Evolutionary conservation across 2,888 invertebrate species (phyloP), one percentile per base, ranked within the genome.

Genomic region (Eumerus sabulonum): DNA sequence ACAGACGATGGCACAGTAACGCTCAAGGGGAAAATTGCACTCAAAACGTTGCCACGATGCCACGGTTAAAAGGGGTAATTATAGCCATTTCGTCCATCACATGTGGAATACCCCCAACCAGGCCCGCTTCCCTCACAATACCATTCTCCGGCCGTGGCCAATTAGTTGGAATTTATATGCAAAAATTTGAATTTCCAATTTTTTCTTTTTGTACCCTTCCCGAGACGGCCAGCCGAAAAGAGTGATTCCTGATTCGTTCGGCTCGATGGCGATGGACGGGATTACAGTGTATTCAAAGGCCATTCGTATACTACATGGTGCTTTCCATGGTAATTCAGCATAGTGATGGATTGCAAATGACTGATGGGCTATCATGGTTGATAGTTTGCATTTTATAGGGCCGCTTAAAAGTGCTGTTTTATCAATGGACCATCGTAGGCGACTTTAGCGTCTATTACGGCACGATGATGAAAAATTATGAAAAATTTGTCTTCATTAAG

Each of bases 121-220:
- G 47, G 64, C 71, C 53, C 59, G 59, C 70, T 63, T 38, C n/a
- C n/a, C 36, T 47, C 47, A 57, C 48, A 50, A 57, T n/a, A n/a
- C n/a, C 60, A 56, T 66, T 57, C 72, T 38, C 17, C 47, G 17
- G 17, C 17, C 47, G 63, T 73, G 73, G 57, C 77, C 77, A 79
- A 79, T 79, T 79, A 79, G 77, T 63, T 38, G 54, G 70, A 70
- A 79, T 74, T 79, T 79, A 70, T 79, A 74, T 79, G 74, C 74
- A 51, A 70, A 79, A 79, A 79, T 79, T 79, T 79, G 79, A 74
- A 79, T 74, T 79, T 74, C 50, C 73, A 79, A 79, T 79, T 59
- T 48, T 50, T 40, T 16, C 18, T 38, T n/a, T n/a, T n/a, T n/a
- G n/a, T n/a, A n/a, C n/a, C 19, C 13, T 9, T 45, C 16, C 35